Evolutionary conservation across 2,797 vertebrate species (phyloP), one percentile per base, ranked within the genome.

Genomic region (Oryzias sinensis): DNA sequence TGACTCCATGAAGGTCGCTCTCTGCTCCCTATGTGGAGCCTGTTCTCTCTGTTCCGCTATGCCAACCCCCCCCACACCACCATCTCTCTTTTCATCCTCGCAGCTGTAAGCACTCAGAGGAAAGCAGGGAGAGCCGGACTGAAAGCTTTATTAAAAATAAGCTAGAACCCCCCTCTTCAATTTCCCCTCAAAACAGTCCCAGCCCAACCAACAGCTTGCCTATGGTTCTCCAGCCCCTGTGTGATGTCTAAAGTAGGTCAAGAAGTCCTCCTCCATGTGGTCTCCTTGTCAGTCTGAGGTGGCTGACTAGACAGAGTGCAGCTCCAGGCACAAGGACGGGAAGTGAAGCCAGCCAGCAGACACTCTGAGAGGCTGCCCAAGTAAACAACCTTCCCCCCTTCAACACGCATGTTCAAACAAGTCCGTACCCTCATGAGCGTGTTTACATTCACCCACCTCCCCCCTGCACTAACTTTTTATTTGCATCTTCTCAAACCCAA

Each of bases 71-170:
- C 56, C 56, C 4, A 2, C 42, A 5, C 41, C 46, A 0, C 14
- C 41, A 16, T 24, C 8, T 43, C 43, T 17, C 62, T 25, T 50
- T 67, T 53, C 72, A 65, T 69, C 83, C 68, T 74, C 59, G 75
- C 87, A 89, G 85, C 86, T 89, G 86, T 84, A 87, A 87, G 81
- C 80, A 89, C 87, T 89, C 88, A 89, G 84, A 83, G 76, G 68
- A 71, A 80, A 72, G 77, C 62, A 77, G 50, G 56, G 68, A 73
- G 65, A 58, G 62, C 59, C 53, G 62, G 65, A 76, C 60, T 68
- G 71, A 75, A 62, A 63, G 72, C 67, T 84, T 88, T 85, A 88
- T 85, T 85, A 82, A 79, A 75, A 74, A 82, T 74, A 77, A 78
- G 74, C 78, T 73, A 77, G 72, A 84, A 77, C 74, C 74, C 76